phyloP scores from a whole-genome alignment of 2,888 invertebrate genomes.

The Troilus luridus region DNA sequence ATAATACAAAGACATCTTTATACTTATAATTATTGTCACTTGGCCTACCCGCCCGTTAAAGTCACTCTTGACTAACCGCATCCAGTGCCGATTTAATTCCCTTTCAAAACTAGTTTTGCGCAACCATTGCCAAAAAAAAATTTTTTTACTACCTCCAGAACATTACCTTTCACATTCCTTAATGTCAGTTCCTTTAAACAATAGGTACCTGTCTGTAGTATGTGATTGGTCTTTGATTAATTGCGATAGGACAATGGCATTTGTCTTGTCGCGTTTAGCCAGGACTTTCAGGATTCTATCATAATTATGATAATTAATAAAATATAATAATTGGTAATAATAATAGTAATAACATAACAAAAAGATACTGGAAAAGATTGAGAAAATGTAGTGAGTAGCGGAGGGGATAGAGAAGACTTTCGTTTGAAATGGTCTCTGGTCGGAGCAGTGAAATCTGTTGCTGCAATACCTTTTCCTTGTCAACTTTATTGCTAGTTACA shows the following conservation, averaged over 20 bases:
- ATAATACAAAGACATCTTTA: neutral
- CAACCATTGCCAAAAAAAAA: constrained; percentile 51
- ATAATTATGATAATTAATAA: neutral
- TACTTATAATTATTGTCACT: neutral
- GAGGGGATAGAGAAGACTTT: constrained; percentile 55
- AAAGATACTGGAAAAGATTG: neutral
- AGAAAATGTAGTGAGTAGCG: constrained; percentile 19
- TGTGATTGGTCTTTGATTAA: neutral
- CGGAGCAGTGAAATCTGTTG: constrained; percentile 57
- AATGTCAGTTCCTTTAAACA: neutral
- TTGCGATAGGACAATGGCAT: neutral
- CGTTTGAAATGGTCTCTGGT: constrained; percentile 58
- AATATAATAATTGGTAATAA: neutral
- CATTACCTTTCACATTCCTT: constrained; percentile 18
- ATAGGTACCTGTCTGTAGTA: neutral
- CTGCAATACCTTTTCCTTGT: constrained; percentile 44
- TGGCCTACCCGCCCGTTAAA: constrained; percentile 12
- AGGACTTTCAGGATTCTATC: neutral
- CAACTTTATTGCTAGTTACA: neutral
- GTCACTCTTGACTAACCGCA: constrained; percentile 36
- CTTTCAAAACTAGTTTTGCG: constrained; percentile 53
- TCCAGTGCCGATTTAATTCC: constrained; percentile 53
- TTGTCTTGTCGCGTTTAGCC: neutral
- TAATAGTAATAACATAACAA: no score
- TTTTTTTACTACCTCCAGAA: constrained; percentile 31